phyloP scores from a whole-genome alignment of 2,888 invertebrate species.

The Nysson spinosus region DNA sequence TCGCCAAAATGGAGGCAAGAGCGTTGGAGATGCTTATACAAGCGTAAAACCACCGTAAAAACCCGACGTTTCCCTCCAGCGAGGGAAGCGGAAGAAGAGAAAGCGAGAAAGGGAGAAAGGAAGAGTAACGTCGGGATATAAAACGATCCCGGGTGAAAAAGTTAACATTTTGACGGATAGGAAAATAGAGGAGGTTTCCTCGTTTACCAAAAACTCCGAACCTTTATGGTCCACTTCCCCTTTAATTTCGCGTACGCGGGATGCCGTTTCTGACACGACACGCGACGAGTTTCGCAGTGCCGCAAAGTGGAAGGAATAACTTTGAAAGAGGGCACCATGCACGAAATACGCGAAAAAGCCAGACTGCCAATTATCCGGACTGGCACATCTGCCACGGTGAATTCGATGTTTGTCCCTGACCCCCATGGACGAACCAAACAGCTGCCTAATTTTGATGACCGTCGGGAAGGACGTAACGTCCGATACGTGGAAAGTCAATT shows the following conservation, averaged over 20 bases:
- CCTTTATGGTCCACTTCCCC: constrained; percentile 16
- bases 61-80: neutral
- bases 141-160: neutral
- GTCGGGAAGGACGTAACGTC: neutral
- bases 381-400: constrained; percentile 37
- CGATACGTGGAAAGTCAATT: constrained; percentile 46
- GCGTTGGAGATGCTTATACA: neutral
- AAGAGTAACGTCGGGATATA: neutral
- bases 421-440: constrained; percentile 27
- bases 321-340: neutral
- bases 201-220: constrained; percentile 11
- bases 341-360: constrained; percentile 8
- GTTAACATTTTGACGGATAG: neutral
- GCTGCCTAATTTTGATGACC: constrained; percentile 26
- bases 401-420: constrained; percentile 28
- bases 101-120: too few relatives aligned
- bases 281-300: too few relatives aligned
- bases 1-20: neutral
- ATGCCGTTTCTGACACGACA: neutral
- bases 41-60: neutral
- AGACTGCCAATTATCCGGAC: constrained; percentile 30
- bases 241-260: constrained; percentile 6
- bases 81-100: too few relatives aligned
- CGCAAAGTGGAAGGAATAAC: constrained; percentile 1
- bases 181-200: neutral